Evolutionary conservation across 2,797 vertebrate species (phyloP).

Genomic region (Coranthus polyacanthus): DNA sequence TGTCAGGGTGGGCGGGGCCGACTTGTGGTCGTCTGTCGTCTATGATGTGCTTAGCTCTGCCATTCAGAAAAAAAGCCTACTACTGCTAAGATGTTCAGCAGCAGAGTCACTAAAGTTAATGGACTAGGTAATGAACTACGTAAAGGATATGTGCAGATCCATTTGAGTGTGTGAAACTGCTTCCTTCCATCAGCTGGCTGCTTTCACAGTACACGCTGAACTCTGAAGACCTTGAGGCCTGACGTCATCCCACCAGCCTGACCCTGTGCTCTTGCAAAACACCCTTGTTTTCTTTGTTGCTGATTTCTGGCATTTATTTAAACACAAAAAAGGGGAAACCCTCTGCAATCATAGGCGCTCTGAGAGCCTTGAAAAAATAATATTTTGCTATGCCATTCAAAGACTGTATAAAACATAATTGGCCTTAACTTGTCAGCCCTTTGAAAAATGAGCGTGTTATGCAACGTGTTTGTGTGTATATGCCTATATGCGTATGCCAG

Average conservation of each 20-base stretch:
- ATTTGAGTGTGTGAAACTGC: not conserved
- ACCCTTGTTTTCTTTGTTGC: slow-evolving; percentile 56
- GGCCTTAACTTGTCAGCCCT: slow-evolving; percentile 26
- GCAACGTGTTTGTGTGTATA: slow-evolving; percentile 30
- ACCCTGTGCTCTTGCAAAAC: slow-evolving; percentile 55
- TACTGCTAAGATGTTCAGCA: not conserved
- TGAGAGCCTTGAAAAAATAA: slow-evolving; percentile 36
- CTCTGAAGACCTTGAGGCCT: slow-evolving; percentile 57
- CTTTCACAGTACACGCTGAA: slow-evolving; percentile 28
- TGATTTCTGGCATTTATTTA: slow-evolving; percentile 30
- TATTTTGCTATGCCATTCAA: slow-evolving; percentile 18
- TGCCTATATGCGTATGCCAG: not conserved
- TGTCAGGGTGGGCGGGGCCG: not conserved
- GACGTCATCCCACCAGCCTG: slow-evolving; percentile 48
- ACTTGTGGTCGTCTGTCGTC: not conserved
- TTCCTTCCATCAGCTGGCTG: not conserved
- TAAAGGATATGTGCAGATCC: not conserved
- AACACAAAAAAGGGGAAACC: slow-evolving; percentile 31
- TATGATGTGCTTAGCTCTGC: not conserved
- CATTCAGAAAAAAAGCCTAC: too few species aligned
- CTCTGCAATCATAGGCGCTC: not conserved
- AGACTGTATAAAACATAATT: not conserved
- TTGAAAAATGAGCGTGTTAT: slow-evolving; percentile 44
- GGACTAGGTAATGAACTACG: not conserved
- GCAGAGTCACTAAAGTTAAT: not conserved